These are phyloP conservation scores for Philhelius pedissequus DNA, from an alignment of 2,888 invertebrate genomes.

Conservation along the genomic window DNA sequence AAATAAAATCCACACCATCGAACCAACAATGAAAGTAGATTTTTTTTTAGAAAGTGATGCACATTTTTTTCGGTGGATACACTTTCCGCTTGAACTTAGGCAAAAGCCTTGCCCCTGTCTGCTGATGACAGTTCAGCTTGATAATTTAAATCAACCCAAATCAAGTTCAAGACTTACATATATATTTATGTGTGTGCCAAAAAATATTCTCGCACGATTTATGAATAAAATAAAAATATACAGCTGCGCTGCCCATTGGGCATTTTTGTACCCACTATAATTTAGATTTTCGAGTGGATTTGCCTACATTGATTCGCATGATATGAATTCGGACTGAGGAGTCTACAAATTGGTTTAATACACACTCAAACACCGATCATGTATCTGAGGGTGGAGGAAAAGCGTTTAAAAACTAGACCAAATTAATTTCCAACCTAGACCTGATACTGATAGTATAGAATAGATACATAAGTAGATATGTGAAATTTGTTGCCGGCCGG, in stretches of 20 bases:
- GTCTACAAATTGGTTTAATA: neutral
- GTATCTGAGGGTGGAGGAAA: constrained; percentile 28
- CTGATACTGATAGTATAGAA: no score
- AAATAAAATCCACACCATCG: neutral
- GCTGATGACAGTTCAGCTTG: neutral
- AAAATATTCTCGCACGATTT: constrained; percentile 40
- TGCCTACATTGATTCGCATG: constrained; percentile 5
- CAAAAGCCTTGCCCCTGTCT: neutral
- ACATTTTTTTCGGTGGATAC: neutral
- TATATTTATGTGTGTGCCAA: no score
- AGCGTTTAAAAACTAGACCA: constrained; percentile 48
- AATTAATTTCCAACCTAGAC: constrained; percentile 60
- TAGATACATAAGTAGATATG: no score
- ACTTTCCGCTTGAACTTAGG: constrained; percentile 51
- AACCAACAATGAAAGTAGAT: neutral
- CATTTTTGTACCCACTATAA: neutral
- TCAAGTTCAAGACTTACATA: constrained; percentile 61
- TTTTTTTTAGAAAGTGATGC: constrained; percentile 25
- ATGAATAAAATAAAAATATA: constrained; percentile 12
- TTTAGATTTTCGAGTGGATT: constrained; percentile 16
- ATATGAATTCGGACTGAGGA: no score
- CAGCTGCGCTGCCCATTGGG: constrained; percentile 39
- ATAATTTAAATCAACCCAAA: neutral
- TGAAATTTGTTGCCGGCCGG: constrained; percentile 3
- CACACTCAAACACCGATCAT: neutral